Evolutionary conservation across 2,888 invertebrate genomes (phyloP).

Genomic region (Mesorhabditis belari): DNA sequence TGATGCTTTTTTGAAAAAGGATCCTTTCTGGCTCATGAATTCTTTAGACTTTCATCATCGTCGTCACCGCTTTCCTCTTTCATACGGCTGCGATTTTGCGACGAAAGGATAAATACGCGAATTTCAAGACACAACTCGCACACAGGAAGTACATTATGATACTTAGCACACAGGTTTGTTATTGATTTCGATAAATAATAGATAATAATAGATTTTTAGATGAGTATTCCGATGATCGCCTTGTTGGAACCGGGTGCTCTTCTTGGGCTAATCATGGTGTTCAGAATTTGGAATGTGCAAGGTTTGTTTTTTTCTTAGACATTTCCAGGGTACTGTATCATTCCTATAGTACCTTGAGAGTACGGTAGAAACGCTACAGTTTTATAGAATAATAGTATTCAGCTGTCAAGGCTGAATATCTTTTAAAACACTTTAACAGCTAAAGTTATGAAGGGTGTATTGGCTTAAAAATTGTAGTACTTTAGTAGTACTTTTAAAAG

Average conservation of each 20-base stretch:
- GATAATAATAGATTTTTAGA: no score
- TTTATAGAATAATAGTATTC: no score
- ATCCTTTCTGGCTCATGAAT: background rate
- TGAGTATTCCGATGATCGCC: background rate
- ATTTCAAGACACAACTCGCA: background rate
- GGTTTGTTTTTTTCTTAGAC: no score
- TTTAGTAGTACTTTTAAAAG: no score
- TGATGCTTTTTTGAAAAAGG: background rate
- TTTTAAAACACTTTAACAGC: no score
- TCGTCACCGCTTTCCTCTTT: background rate
- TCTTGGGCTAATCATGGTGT: background rate
- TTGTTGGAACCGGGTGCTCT: background rate
- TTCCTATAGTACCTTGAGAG: no score
- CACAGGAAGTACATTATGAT: background rate
- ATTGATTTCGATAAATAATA: background rate
- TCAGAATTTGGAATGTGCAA: background rate
- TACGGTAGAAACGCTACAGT: no score
- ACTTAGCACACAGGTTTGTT: background rate
- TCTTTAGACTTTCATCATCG: background rate
- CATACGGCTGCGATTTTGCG: background rate
- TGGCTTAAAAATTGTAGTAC: no score
- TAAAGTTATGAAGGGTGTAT: no score
- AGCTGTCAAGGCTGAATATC: no score
- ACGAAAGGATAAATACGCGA: background rate
- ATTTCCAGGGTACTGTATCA: no score